These are phyloP conservation scores for Hirtodrosophila confusa DNA, from an alignment of 2,888 invertebrate species.

Conservation along the genomic window DNA sequence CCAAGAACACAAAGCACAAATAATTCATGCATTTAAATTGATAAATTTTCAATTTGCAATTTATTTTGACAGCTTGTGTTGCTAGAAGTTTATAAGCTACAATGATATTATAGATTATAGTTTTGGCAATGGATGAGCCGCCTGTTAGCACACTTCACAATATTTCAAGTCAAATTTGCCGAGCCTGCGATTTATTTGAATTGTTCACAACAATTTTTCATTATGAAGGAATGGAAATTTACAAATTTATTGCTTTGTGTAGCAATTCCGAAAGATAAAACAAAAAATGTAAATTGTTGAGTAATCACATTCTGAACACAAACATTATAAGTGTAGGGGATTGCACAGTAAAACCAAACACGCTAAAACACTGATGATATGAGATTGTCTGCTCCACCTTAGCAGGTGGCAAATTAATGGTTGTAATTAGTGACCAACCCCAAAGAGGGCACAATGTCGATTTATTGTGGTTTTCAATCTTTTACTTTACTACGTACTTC, in stretches of 20 bases:
- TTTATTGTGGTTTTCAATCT: too few species aligned
- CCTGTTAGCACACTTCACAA: conserved; percentile 6
- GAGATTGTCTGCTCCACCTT: too few species aligned
- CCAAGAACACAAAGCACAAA: too few species aligned
- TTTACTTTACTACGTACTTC: too few species aligned
- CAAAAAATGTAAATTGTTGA: neutral
- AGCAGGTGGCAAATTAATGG: neutral
- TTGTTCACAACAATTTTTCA: conserved; percentile 8
- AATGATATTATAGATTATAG: too few species aligned
- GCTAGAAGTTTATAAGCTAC: neutral
- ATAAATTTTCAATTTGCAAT: conserved; percentile 8
- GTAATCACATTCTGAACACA: conserved; percentile 9
- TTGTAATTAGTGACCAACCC: neutral
- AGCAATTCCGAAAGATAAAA: neutral
- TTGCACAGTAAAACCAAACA: conserved; percentile 12
- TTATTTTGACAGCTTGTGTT: neutral
- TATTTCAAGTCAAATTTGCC: neutral
- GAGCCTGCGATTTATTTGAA: conserved; percentile 8
- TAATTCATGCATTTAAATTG: neutral
- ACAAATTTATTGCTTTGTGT: conserved; percentile 6
- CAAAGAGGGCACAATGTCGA: too few species aligned
- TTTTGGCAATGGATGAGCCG: too few species aligned
- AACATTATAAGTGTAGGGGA: conserved; percentile 27
- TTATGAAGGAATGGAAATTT: neutral
- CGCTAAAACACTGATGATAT: neutral